These are phyloP conservation scores for Catotricha subobsoleta DNA, from an alignment of 2,888 invertebrate genomes.

Conservation along the genomic window DNA sequence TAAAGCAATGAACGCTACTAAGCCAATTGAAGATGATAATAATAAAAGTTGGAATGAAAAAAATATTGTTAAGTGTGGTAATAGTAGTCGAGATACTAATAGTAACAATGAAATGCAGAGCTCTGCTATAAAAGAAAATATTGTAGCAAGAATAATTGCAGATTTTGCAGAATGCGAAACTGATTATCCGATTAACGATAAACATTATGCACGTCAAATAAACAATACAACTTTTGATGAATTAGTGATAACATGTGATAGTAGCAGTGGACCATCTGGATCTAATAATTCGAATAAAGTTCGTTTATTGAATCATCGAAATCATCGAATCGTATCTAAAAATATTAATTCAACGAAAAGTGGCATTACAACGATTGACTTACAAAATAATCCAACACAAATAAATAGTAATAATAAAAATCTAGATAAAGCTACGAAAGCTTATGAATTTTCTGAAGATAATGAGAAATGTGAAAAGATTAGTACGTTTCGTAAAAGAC, in stretches of 20 bases:
- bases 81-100: background rate
- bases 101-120: background rate
- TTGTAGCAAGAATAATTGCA: conserved; percentile 40
- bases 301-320: conserved; percentile 19
- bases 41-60: too few relatives aligned
- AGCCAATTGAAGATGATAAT: too few relatives aligned
- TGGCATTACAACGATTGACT: conserved; percentile 23
- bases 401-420: conserved; percentile 10
- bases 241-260: conserved; percentile 32
- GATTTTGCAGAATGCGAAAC: conserved; percentile 44
- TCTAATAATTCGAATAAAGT: conserved; percentile 8
- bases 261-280: conserved; percentile 7
- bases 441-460: conserved; percentile 74
- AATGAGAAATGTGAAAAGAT: conserved; percentile 69
- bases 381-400: conserved; percentile 8
- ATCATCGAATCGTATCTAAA: conserved; percentile 27
- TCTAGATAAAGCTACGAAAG: conserved; percentile 41
- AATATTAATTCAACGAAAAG: conserved; percentile 19
- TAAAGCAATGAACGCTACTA: too few relatives aligned
- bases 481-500: conserved; percentile 66
- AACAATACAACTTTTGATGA: conserved; percentile 25
- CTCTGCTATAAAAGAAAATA: conserved; percentile 24
- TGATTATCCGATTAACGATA: conserved; percentile 10
- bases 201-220: background rate
- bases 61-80: conserved; percentile 5